A percentile compares a stretch with the other conserved stretches of the same genome.
Conservation (phyloP, 1,140 invertebrate genomes). For the Sitobion miscanthi region DNA sequence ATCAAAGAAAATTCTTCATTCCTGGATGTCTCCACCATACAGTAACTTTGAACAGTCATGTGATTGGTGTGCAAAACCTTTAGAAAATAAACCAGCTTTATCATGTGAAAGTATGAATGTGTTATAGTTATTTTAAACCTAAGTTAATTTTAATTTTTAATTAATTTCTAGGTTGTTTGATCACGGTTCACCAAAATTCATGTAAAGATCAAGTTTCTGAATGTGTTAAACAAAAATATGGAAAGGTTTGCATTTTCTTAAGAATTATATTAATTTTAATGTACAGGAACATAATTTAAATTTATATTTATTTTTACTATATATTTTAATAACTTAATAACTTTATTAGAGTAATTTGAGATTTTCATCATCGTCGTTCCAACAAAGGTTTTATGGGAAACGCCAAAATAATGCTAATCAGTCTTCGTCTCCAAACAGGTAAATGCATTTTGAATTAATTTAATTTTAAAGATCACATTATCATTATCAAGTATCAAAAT, state of each 20-base stretch:
- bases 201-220: conserved; percentile 81
- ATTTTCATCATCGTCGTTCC: conserved; percentile 51
- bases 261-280: not conserved
- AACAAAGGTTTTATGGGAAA: conserved; percentile 52
- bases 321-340: not conserved
- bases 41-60: conserved; percentile 70
- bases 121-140: not conserved
- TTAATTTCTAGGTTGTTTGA: conserved; percentile 74
- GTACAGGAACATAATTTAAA: not conserved
- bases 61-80: conserved; percentile 81
- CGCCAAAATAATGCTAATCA: conserved; percentile 47
- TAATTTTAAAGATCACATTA: not conserved
- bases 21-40: conserved; percentile 77
- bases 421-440: conserved; percentile 58
- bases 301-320: not conserved
- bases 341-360: conserved; percentile 40
- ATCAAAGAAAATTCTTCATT: conserved; percentile 74
- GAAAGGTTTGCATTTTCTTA: conserved; percentile 20
- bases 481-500: not conserved
- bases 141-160: conserved; percentile 54
- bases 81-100: conserved; percentile 78
- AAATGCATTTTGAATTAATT: conserved; percentile 26
- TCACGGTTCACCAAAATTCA: conserved; percentile 82
- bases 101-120: conserved; percentile 72
- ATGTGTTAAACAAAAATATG: conserved; percentile 55